A percentile compares a stretch with the other conserved stretches of the same genome.
Conservation (phyloP, 2,113 vertebrate genomes). For the Podocnemis expansa region DNA sequence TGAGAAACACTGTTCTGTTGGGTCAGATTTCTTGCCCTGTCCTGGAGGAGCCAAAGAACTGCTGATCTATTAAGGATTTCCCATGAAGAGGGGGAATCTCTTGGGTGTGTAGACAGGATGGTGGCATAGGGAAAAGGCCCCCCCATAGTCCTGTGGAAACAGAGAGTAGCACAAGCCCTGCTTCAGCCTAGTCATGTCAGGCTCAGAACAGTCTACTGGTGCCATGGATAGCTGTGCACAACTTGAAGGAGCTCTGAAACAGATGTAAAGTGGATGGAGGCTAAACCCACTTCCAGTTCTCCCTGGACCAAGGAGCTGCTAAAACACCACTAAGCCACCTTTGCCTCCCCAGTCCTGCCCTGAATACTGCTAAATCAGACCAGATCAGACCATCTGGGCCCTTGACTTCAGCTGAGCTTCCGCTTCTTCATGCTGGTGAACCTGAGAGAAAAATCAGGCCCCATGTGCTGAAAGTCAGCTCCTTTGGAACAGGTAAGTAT, state of each 20-base stretch:
- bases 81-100: background rate
- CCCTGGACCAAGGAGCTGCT: background rate
- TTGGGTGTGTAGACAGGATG: too few species aligned
- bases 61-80: background rate
- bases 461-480: fast-evolving
- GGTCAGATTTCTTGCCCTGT: background rate
- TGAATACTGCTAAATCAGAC: background rate
- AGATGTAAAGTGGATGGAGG: background rate
- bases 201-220: background rate
- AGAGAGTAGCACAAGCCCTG: background rate
- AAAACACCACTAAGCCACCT: background rate
- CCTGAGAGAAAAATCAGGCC: background rate
- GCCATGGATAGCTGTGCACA: background rate
- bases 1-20: too few species aligned
- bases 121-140: background rate
- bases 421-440: background rate
- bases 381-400: background rate
- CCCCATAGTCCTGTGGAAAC: background rate
- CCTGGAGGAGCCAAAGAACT: background rate
- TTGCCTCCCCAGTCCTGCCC: background rate
- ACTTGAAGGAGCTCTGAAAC: background rate
- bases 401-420: background rate
- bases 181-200: background rate
- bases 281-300: background rate
- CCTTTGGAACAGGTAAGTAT: fast-evolving